Evolutionary conservation across 2,888 invertebrate genomes (phyloP), one percentile per base, ranked within the genome.

Genomic region (Anticlea derivata): DNA sequence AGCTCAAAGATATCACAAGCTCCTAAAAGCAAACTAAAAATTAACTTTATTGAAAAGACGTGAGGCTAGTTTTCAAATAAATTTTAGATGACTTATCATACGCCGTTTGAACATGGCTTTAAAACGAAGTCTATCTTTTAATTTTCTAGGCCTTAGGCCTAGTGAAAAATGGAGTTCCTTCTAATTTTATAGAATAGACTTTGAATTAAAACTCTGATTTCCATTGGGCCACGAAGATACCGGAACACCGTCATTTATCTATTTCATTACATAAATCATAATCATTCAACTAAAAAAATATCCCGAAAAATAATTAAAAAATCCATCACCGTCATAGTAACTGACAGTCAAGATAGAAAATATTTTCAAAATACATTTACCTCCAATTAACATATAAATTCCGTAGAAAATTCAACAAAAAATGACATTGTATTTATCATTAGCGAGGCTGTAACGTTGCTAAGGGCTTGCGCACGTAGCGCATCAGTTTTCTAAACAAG

Each of bases 351-450:
- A 33, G 10, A 8, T 17, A 22, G 22, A 22, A 34, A 23, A 23
- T 6, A 10, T 10, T 34, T 26, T 24, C 11, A 24, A 37, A 35
- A 26, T 5, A 12, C 2, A 17, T 27, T 26, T 27, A 17, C 24
- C 13, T 26, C 12, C 8, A 38, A 38, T 38, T 26, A 26, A 12
- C 10, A 22, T 34, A 27, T 39, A 53, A 37, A 55, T 55, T 58
- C 47, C 40, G 33, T 38, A 27, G 47, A 47, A 44, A 11, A 22
- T 35, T 10, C 17, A 35, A 30, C 22, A 31, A 60, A 60, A 68
- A 68, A 68, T 66, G 61, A 55, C 58, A 50, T 45, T 41, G 60
- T 58, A 70, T 75, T 69, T 68, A 68, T 75, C 66, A 70, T 68
- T 66, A 55, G 22, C 27, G 8, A 40, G 20, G 20, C 5, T 8